A percentile compares a stretch with the other conserved stretches of the same genome.
These are phyloP conservation scores for Sinodicranocentrus sp. DNA, from an alignment of 2,888 invertebrate genomes.

Conservation along the genomic window DNA sequence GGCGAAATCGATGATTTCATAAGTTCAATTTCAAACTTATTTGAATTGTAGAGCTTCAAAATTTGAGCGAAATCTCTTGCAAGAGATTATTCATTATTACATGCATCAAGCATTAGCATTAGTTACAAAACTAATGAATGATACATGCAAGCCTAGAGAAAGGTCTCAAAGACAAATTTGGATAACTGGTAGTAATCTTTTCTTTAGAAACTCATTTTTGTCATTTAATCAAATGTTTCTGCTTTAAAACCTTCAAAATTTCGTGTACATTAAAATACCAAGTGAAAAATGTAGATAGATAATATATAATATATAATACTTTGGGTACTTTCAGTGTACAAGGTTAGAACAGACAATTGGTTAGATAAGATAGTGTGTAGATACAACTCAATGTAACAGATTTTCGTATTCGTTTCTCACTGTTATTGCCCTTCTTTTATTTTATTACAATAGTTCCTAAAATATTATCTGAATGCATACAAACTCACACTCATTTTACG, in stretches of 20 bases:
- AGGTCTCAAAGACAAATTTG: too few species aligned
- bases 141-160: too few species aligned
- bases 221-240: conserved; percentile 13
- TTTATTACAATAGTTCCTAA: not conserved
- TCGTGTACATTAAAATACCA: conserved; percentile 29
- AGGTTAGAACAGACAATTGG: conserved; percentile 23
- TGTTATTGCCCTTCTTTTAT: conserved; percentile 42
- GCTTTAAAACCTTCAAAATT: not conserved
- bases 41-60: too few species aligned
- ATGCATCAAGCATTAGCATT: too few species aligned
- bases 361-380: conserved; percentile 10
- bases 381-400: too few species aligned
- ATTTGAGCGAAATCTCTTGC: too few species aligned
- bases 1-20: too few species aligned
- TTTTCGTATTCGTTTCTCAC: conserved; percentile 27
- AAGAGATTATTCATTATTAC: too few species aligned
- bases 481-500: not conserved
- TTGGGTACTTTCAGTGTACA: conserved; percentile 27
- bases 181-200: not conserved
- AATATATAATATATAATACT: conserved; percentile 47
- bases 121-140: too few species aligned
- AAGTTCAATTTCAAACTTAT: too few species aligned
- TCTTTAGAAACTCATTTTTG: conserved; percentile 17
- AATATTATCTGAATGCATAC: not conserved
- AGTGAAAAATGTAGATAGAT: conserved; percentile 25